These are phyloP conservation scores for Lordiphosa andalusiaca DNA, from an alignment of 2,888 invertebrate genomes.

Conservation along the genomic window DNA sequence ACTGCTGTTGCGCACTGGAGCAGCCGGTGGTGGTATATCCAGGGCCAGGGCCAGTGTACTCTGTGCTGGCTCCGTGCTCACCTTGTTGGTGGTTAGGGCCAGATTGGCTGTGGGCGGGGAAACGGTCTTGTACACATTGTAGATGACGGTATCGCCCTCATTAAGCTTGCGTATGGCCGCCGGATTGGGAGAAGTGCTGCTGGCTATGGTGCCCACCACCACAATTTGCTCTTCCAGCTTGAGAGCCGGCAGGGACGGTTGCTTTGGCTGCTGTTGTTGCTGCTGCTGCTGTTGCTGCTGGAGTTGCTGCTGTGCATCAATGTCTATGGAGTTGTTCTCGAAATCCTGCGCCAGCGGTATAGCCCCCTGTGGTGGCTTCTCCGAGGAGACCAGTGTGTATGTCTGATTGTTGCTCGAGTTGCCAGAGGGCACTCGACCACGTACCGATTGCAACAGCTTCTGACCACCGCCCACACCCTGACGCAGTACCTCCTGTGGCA, in stretches of 20 bases:
- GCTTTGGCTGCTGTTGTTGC: conserved; percentile 20
- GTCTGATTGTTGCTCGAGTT: conserved; percentile 54
- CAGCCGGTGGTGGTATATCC: conserved; percentile 57
- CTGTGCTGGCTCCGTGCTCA: conserved; percentile 57
- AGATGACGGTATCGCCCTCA: conserved; percentile 68
- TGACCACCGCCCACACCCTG: conserved; percentile 43
- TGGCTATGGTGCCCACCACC: conserved; percentile 58
- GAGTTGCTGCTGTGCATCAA: conserved; percentile 64
- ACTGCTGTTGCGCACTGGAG: conserved; percentile 63
- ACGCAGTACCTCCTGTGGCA: conserved; percentile 70
- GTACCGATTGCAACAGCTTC: conserved; percentile 39
- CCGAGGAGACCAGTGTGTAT: conserved; percentile 57
- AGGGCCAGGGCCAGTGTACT: conserved; percentile 49
- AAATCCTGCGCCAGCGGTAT: conserved; percentile 76
- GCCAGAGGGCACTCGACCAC: conserved; percentile 48
- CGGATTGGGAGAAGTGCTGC: conserved; percentile 42
- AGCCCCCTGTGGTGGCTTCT: conserved; percentile 64
- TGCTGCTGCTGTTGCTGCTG: conserved; percentile 37
- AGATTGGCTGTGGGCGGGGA: conserved; percentile 71
- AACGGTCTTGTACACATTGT: conserved; percentile 70
- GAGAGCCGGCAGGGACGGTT: conserved; percentile 27
- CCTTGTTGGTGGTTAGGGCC: conserved; percentile 68
- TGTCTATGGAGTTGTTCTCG: conserved; percentile 79
- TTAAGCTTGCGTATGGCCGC: conserved; percentile 56
- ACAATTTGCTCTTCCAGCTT: conserved; percentile 59